These are phyloP conservation scores for Larimichthys crocea DNA, from an alignment of 2,113 vertebrate species.

Conservation along the genomic window DNA sequence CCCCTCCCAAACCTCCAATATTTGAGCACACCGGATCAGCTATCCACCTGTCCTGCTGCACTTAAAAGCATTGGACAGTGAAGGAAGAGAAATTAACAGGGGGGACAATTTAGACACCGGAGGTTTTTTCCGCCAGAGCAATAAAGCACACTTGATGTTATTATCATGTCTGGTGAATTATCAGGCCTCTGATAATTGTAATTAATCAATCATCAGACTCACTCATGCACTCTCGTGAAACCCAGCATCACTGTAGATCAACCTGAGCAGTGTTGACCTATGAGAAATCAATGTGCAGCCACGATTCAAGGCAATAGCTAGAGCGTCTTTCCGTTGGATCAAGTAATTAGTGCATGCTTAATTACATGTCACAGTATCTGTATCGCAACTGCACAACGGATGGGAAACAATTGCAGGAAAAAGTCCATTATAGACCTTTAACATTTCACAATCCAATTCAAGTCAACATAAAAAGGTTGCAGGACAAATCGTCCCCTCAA, in stretches of 20 bases:
- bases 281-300: conserved; percentile 60
- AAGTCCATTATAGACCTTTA: conserved; percentile 55
- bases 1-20: conserved; percentile 61
- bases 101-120: conserved; percentile 73
- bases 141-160: conserved; percentile 82
- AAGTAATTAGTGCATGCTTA: conserved; percentile 44
- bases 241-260: conserved; percentile 66
- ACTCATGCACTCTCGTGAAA: conserved; percentile 68
- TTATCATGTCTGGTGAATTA: conserved; percentile 81
- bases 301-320: conserved; percentile 18
- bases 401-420: conserved; percentile 45
- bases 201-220: conserved; percentile 84
- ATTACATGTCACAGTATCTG: conserved; percentile 50
- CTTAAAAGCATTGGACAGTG: conserved; percentile 80
- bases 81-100: conserved; percentile 76
- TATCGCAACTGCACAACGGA: conserved; percentile 14
- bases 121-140: conserved; percentile 77
- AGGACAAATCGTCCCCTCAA: conserved; percentile 33
- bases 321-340: conserved; percentile 41
- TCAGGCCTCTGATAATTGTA: conserved; percentile 82
- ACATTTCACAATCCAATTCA: conserved; percentile 20
- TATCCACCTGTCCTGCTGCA: conserved; percentile 75
- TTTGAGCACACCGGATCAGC: conserved; percentile 65
- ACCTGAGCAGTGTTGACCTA: conserved; percentile 72
- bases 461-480: conserved; percentile 47